phyloP scores from a whole-genome alignment of 2,888 invertebrate species.

The Anaspis maculata region DNA sequence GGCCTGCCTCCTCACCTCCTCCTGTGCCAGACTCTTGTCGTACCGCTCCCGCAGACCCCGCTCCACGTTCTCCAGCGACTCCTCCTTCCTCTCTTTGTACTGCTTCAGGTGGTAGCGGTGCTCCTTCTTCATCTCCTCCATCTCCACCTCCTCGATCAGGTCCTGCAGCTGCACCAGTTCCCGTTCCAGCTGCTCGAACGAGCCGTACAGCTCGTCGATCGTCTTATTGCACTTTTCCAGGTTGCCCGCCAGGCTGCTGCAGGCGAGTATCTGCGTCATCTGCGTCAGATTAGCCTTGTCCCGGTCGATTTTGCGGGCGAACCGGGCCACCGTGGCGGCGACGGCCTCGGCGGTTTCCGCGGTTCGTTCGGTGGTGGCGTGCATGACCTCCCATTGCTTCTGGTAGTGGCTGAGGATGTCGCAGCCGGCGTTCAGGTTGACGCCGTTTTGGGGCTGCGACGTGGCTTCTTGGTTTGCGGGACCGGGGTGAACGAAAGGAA shows the following conservation, averaged over 20 bases:
- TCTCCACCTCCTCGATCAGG: constrained; percentile 58
- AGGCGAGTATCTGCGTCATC: constrained; percentile 31
- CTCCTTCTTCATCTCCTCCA: constrained; percentile 62
- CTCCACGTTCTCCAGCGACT: constrained; percentile 39
- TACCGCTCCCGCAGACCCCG: constrained; percentile 51
- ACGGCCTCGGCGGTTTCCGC: constrained; percentile 52
- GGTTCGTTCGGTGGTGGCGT: constrained; percentile 59
- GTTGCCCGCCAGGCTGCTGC: constrained; percentile 33
- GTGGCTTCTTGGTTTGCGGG: not conserved
- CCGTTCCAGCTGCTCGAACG: constrained; percentile 56
- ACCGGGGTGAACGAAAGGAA: constrained; percentile 3
- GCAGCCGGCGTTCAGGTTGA: constrained; percentile 57
- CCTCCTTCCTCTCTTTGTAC: constrained; percentile 53
- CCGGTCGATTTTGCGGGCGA: constrained; percentile 29
- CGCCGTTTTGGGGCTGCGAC: constrained; percentile 12
- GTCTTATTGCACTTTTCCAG: constrained; percentile 48
- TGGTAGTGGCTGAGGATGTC: constrained; percentile 63
- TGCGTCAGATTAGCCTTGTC: constrained; percentile 30
- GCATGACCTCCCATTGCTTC: constrained; percentile 62
- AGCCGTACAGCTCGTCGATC: constrained; percentile 47
- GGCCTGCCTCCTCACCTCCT: constrained; percentile 49
- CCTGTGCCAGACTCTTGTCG: constrained; percentile 47
- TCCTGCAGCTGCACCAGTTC: constrained; percentile 58
- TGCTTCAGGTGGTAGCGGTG: constrained; percentile 60
- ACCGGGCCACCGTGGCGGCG: constrained; percentile 43